phyloP scores from a whole-genome alignment of 2,888 invertebrate species.

The Harpalus rufipes region DNA sequence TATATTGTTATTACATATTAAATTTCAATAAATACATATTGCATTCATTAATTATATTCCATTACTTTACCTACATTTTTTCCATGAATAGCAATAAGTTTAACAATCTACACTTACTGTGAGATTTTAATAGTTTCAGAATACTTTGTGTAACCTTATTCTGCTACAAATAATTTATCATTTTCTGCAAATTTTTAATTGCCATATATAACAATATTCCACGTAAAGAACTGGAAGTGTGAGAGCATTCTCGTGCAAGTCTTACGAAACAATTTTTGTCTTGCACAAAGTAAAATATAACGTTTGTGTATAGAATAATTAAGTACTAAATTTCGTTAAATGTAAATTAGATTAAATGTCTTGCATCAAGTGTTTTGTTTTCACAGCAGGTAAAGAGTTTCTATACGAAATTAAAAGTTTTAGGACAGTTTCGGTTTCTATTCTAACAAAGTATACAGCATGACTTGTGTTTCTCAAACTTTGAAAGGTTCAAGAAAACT shows the following conservation, averaged over 20 bases:
- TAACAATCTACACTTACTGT: no score
- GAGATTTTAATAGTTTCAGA: no score
- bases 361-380: slow-evolving; percentile 43
- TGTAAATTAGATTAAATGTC: slow-evolving; percentile 49
- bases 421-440: neutral
- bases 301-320: slow-evolving; percentile 54
- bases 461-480: no score
- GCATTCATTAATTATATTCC: no score
- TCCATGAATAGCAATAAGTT: no score
- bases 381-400: slow-evolving; percentile 9
- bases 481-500: no score
- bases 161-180: no score
- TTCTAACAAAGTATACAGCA: neutral
- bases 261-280: slow-evolving; percentile 52
- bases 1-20: no score
- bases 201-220: neutral
- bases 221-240: slow-evolving; percentile 18
- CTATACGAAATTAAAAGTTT: neutral
- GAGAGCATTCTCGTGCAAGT: slow-evolving; percentile 47
- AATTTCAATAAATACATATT: no score
- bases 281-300: slow-evolving; percentile 57
- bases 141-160: neutral
- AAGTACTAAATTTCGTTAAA: slow-evolving; percentile 58
- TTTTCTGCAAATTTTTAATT: slow-evolving; percentile 2
- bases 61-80: no score